phyloP scores from a whole-genome alignment of 1,140 invertebrate species.

The Dolichoris vasculosae region DNA sequence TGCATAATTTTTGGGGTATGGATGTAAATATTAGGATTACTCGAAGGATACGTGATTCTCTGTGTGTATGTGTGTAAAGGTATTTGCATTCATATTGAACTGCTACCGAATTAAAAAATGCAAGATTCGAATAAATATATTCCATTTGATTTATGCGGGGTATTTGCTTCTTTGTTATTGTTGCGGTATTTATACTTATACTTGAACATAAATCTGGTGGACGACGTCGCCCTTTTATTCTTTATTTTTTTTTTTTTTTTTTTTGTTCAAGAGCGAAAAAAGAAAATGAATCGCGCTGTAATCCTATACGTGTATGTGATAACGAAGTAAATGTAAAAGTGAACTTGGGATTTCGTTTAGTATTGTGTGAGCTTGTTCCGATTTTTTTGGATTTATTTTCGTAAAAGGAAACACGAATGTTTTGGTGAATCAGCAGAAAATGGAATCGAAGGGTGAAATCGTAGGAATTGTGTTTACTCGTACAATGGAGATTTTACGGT shows the following conservation, averaged over 20 bases:
- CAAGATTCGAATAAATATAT: neutral
- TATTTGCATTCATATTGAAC: too few relatives aligned
- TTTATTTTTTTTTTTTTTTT: neutral
- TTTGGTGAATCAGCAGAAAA: conserved; percentile 11
- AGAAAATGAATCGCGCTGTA: neutral
- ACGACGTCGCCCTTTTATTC: neutral
- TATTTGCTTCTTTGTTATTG: neutral
- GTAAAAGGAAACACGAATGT: neutral
- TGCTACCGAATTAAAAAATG: neutral
- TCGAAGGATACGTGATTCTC: neutral
- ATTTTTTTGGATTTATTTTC: neutral
- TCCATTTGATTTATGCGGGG: neutral
- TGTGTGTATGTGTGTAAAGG: neutral
- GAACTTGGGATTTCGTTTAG: neutral
- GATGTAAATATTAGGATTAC: neutral
- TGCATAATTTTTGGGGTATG: too few relatives aligned
- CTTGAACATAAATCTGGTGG: neutral
- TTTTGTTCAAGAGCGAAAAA: neutral
- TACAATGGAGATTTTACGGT: neutral
- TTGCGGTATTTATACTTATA: neutral
- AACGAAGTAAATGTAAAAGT: neutral
- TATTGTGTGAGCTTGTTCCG: neutral
- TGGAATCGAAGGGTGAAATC: neutral
- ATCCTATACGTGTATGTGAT: neutral
- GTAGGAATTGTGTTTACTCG: neutral